Percentiles rank a stretch among this genome's conserved stretches.
Conservation (phyloP, 2,888 invertebrate genomes). For the Heteromyza rotundicornis region DNA sequence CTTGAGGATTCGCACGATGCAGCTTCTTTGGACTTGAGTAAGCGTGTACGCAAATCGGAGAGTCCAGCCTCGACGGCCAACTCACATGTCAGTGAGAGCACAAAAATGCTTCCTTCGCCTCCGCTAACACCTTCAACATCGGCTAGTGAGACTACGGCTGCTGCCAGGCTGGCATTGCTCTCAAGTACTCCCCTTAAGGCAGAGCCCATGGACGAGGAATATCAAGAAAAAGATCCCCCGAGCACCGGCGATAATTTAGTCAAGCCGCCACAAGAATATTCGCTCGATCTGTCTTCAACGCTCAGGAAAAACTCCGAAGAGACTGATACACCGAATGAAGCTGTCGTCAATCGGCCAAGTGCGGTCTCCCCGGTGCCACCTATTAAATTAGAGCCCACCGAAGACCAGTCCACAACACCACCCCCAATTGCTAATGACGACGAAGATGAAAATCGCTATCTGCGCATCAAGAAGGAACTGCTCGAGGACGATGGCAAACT, state of each 20-base stretch:
- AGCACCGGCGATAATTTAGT: not conserved
- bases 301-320: conserved; percentile 14
- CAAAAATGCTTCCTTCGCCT: conserved; percentile 59
- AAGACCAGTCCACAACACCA: conserved; percentile 28
- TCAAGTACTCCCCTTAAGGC: conserved; percentile 36
- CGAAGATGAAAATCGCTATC: conserved; percentile 40
- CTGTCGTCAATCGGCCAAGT: conserved; percentile 13
- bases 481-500: conserved; percentile 36
- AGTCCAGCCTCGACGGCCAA: conserved; percentile 34
- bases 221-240: conserved; percentile 20
- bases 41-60: conserved; percentile 41
- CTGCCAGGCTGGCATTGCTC: conserved; percentile 12
- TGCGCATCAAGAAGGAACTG: conserved; percentile 51
- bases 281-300: conserved; percentile 34
- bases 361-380: conserved; percentile 6
- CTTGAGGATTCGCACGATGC: conserved; percentile 29
- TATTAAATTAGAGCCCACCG: conserved; percentile 42
- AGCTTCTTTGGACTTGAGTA: conserved; percentile 41
- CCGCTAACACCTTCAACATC: conserved; percentile 55
- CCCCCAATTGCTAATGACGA: conserved; percentile 32
- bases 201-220: conserved; percentile 41
- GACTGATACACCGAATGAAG: not conserved
- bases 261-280: conserved; percentile 28
- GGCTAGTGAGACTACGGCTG: conserved; percentile 24
- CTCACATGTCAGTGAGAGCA: conserved; percentile 45